Evolutionary conservation across 2,797 vertebrate genomes (phyloP).

Genomic region (Diplodus puntazzo): DNA sequence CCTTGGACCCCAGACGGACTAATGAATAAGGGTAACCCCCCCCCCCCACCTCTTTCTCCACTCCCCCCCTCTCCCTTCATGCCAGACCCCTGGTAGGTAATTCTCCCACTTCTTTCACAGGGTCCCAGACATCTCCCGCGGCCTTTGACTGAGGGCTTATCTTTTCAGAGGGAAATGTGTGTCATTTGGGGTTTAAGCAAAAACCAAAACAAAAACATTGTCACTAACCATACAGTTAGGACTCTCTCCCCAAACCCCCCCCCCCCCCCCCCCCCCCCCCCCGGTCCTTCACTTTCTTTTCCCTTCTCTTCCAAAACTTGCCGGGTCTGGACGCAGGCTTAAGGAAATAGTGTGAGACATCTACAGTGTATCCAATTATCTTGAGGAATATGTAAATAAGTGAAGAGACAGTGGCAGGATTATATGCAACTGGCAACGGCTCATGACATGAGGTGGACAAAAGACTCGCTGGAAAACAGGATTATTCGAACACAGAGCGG

Average conservation of each 20-base stretch:
- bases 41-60: constrained; percentile 57
- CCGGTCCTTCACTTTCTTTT: constrained; percentile 52
- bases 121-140: constrained; percentile 82
- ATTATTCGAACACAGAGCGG: constrained; percentile 73
- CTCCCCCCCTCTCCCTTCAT: constrained; percentile 58
- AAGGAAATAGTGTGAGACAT: constrained; percentile 75
- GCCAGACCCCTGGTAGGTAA: constrained; percentile 83
- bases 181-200: constrained; percentile 83
- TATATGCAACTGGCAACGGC: constrained; percentile 77
- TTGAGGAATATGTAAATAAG: constrained; percentile 81
- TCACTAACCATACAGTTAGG: constrained; percentile 69
- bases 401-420: constrained; percentile 77
- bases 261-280: constrained; percentile 45
- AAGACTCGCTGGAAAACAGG: constrained; percentile 77
- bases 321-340: constrained; percentile 65
- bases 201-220: constrained; percentile 85
- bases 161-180: constrained; percentile 86
- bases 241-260: constrained; percentile 43
- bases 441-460: constrained; percentile 77
- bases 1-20: constrained; percentile 85
- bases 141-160: constrained; percentile 85
- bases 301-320: constrained; percentile 60
- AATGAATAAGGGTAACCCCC: constrained; percentile 83
- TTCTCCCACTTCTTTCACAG: constrained; percentile 85
- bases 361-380: constrained; percentile 77